Percentiles rank a stretch among this genome's conserved stretches.
phyloP scores from a whole-genome alignment of 1,140 invertebrate species.

The Tyrophagus putrescentiae region DNA sequence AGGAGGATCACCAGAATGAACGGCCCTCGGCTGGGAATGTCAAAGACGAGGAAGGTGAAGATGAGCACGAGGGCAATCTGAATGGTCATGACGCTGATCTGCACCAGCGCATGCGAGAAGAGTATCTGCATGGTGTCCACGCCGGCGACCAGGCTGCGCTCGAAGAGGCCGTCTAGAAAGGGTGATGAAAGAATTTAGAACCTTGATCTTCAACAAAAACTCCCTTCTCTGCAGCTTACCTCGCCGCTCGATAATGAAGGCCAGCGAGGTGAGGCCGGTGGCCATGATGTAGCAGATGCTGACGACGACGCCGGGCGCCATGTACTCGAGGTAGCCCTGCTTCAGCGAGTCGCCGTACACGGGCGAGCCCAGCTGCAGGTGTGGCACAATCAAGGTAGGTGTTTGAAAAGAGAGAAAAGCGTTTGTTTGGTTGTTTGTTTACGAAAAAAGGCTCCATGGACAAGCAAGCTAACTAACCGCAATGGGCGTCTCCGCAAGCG shows the following conservation, averaged over 20 bases:
- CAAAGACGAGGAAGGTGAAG: constrained; percentile 65
- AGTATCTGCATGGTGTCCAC: constrained; percentile 76
- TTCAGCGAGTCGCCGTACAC: constrained; percentile 63
- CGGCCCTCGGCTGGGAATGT: constrained; percentile 60
- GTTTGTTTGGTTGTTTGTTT: background rate
- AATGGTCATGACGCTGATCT: constrained; percentile 82
- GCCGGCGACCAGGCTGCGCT: constrained; percentile 57
- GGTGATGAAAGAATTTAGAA: background rate
- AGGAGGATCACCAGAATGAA: constrained; percentile 56
- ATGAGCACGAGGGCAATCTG: constrained; percentile 72
- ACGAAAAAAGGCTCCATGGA: background rate
- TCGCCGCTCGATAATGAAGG: constrained; percentile 76
- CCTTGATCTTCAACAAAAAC: background rate
- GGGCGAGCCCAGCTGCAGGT: constrained; percentile 42
- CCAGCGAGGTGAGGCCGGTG: constrained; percentile 75
- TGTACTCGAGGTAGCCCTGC: constrained; percentile 85
- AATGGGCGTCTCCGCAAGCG: constrained; percentile 37
- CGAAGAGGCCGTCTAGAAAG: constrained; percentile 55
- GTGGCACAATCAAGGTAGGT: background rate
- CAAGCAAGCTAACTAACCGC: constrained; percentile 48
- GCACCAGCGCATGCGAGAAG: constrained; percentile 76
- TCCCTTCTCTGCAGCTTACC: background rate
- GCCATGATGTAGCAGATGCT: constrained; percentile 94
- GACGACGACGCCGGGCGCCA: constrained; percentile 75
- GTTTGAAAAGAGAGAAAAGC: background rate